Conservation (phyloP, 2,113 vertebrate species). For the Albula glossodonta region DNA sequence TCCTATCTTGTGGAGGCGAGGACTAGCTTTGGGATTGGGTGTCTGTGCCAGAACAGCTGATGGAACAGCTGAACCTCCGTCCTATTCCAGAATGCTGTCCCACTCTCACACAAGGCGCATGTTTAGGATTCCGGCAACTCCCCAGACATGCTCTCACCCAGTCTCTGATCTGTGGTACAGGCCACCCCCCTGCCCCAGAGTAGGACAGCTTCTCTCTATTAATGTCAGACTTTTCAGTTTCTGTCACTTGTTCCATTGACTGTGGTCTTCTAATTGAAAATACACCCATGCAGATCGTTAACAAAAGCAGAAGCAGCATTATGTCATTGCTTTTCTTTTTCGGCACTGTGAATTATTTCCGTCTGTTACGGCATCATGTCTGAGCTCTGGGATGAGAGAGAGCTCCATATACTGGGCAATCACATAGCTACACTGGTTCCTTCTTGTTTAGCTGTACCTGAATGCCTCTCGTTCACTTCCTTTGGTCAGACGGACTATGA, state of each 20-base stretch:
- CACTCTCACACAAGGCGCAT: not conserved
- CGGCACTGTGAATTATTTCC: not conserved
- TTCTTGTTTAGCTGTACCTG: not conserved
- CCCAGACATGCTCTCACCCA: not conserved
- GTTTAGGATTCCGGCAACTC: not conserved
- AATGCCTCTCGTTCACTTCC: not conserved
- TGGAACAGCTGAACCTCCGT: constrained; percentile 33
- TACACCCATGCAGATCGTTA: not conserved
- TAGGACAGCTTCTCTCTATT: not conserved
- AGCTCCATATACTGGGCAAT: not conserved
- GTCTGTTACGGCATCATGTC: not conserved
- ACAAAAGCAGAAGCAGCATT: not conserved
- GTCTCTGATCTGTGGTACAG: not conserved
- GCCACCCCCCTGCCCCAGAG: not conserved
- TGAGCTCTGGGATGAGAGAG: not conserved
- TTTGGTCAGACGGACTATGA: not conserved
- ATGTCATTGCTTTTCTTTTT: not conserved
- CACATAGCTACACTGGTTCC: not conserved
- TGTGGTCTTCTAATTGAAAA: not conserved
- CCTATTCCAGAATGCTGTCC: constrained; percentile 12
- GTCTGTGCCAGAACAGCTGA: constrained; percentile 29
- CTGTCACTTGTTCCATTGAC: not conserved
- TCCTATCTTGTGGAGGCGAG: not conserved
- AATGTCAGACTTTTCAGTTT: not conserved
- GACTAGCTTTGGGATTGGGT: not conserved